Conservation (phyloP, 2,797 vertebrate genomes). For the Tachyglossus aculeatus region DNA sequence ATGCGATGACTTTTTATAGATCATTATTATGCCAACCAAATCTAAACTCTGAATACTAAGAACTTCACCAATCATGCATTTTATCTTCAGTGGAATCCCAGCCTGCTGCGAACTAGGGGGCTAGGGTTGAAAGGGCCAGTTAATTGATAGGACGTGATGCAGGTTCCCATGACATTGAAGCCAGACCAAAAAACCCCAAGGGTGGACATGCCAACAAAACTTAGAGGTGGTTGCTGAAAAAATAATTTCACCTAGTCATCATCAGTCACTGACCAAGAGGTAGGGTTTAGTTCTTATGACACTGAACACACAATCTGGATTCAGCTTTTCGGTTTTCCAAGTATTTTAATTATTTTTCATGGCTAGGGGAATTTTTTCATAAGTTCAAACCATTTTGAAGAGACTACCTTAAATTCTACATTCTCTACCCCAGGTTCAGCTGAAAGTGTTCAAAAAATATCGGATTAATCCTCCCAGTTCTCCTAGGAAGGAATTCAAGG, state of each 20-base stretch:
- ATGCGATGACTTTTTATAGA: no score
- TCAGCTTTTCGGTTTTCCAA: constrained; percentile 61
- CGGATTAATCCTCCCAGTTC: no score
- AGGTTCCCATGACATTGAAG: constrained; percentile 7
- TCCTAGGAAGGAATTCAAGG: no score
- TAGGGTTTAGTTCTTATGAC: no score
- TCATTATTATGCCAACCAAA: neutral
- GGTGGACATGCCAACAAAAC: constrained; percentile 63
- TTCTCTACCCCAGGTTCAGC: no score
- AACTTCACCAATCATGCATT: neutral
- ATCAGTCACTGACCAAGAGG: no score
- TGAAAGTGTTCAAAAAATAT: no score
- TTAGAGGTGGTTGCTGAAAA: constrained; percentile 69
- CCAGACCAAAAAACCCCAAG: constrained; percentile 59
- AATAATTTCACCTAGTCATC: constrained; percentile 67
- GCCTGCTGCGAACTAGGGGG: rapidly evolving
- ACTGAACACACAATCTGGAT: constrained; percentile 46
- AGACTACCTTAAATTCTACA: no score
- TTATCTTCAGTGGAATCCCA: neutral
- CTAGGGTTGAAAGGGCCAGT: neutral
- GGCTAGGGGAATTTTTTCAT: no score
- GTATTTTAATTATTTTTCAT: constrained; percentile 71
- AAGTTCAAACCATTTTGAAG: no score
- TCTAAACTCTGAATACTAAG: neutral
- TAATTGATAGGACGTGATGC: neutral